Evolutionary conservation across 2,888 invertebrate genomes (phyloP).

Genomic region (Eupithecia centaureata): DNA sequence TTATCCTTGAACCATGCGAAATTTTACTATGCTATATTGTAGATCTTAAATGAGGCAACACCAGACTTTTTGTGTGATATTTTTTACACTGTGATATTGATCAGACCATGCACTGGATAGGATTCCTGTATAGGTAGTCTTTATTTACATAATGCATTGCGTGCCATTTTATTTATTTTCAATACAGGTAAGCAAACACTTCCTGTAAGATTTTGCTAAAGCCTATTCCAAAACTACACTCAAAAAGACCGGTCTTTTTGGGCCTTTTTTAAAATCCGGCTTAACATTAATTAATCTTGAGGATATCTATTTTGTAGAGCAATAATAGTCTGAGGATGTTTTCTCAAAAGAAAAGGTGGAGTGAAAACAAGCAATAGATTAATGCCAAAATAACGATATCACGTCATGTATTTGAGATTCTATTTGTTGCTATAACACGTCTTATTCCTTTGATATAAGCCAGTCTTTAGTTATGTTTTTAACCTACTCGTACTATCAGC

Average conservation of each 20-base stretch:
- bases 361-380: not conserved
- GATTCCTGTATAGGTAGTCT: not conserved
- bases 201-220: not conserved
- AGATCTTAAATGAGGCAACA: not conserved
- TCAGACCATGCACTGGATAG: slow-evolving; percentile 19
- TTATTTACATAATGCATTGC: slow-evolving; percentile 27
- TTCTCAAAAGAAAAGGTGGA: too few species aligned
- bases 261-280: too few species aligned
- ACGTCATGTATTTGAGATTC: not conserved
- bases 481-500: too few species aligned
- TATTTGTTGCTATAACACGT: not conserved
- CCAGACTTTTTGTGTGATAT: not conserved
- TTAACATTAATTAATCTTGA: too few species aligned
- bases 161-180: slow-evolving; percentile 15
- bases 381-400: not conserved
- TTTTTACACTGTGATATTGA: not conserved
- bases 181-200: not conserved
- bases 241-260: not conserved
- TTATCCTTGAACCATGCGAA: not conserved
- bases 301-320: too few species aligned
- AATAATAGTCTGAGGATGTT: too few species aligned
- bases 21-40: not conserved
- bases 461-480: not conserved
- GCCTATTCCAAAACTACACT: not conserved
- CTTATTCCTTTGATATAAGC: not conserved